These are phyloP conservation scores for Samia ricini DNA, from an alignment of 1,140 invertebrate species.

Conservation along the genomic window DNA sequence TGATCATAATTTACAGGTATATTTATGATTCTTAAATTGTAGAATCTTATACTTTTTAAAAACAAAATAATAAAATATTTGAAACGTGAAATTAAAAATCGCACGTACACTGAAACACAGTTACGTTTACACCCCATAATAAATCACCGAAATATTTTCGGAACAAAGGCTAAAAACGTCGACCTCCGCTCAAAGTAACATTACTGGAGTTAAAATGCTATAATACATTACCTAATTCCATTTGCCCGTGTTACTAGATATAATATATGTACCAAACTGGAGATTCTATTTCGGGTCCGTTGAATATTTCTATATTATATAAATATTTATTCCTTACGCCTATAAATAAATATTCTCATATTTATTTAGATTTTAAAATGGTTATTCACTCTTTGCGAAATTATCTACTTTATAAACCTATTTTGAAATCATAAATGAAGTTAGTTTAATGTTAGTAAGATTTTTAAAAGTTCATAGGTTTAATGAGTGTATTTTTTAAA, in stretches of 20 bases:
- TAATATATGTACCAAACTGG: too few relatives aligned
- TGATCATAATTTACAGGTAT: too few relatives aligned
- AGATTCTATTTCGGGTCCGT: constrained; percentile 1
- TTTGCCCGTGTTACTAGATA: neutral
- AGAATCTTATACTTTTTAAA: neutral
- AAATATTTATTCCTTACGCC: neutral
- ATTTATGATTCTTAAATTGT: too few relatives aligned
- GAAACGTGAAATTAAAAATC: constrained; percentile 5
- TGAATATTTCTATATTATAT: neutral
- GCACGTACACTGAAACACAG: neutral
- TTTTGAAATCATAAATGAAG: too few relatives aligned
- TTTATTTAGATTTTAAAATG: too few relatives aligned
- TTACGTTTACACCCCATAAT: constrained; percentile 1
- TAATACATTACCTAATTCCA: constrained; percentile 5
- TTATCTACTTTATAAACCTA: too few relatives aligned
- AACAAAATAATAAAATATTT: neutral
- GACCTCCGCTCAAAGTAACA: neutral
- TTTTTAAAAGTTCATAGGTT: too few relatives aligned
- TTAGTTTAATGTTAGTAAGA: too few relatives aligned
- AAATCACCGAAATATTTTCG: neutral
- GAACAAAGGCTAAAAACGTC: constrained; percentile 3
- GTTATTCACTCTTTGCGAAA: too few relatives aligned
- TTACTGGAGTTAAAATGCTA: constrained; percentile 3
- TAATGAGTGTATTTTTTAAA: too few relatives aligned
- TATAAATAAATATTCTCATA: too few relatives aligned